These are phyloP conservation scores for Corvus cornix DNA, from an alignment of 2,113 vertebrate genomes.

Conservation along the genomic window DNA sequence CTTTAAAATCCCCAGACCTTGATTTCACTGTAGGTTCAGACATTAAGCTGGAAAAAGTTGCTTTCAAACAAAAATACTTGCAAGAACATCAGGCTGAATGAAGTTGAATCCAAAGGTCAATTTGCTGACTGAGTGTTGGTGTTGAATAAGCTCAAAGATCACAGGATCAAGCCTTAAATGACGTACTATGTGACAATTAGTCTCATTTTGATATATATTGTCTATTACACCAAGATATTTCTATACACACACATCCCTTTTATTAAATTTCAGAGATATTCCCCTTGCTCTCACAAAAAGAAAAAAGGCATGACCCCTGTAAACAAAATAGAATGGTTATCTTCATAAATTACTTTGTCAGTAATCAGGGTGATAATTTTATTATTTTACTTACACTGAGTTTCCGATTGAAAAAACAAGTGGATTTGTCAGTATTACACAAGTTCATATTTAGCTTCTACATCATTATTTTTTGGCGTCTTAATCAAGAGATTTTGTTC, in stretches of 20 bases:
- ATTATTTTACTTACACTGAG: neutral
- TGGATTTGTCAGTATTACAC: neutral
- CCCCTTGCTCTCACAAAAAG: neutral
- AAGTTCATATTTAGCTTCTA: neutral
- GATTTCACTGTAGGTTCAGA: neutral
- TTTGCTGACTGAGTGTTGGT: neutral
- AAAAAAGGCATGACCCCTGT: neutral
- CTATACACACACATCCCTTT: neutral
- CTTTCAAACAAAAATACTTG: neutral
- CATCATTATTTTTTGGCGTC: neutral
- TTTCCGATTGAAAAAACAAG: neutral
- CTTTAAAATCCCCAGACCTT: neutral
- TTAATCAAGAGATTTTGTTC: neutral
- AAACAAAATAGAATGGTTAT: neutral
- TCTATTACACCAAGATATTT: neutral
- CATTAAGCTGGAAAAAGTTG: neutral
- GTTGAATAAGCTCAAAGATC: neutral
- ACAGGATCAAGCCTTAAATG: neutral
- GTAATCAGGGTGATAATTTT: neutral
- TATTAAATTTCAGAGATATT: neutral
- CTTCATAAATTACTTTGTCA: neutral
- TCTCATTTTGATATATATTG: neutral
- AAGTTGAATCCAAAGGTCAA: neutral
- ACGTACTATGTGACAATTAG: neutral
- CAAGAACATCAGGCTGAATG: neutral